Evolutionary conservation across 30 jellyfish, hydroid and myxozoan genomes (phyloP).

Genomic region (Aurelia sp.): DNA sequence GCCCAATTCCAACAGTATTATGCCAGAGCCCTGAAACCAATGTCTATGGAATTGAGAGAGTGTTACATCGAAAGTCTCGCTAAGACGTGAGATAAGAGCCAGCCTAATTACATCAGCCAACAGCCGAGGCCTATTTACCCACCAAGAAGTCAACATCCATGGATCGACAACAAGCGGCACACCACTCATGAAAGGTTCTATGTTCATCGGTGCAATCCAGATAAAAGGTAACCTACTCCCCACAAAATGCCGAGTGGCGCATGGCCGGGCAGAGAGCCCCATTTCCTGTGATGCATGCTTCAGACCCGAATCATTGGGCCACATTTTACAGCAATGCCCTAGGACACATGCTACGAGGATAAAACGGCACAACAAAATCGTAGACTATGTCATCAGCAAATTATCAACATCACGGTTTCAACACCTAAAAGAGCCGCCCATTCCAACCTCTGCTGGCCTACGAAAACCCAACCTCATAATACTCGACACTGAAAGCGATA

Average conservation of each 20-base stretch:
- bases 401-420: not conserved
- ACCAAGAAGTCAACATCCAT: too few species aligned
- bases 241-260: not conserved
- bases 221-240: not conserved
- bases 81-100: too few species aligned
- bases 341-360: not conserved
- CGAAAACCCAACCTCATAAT: not conserved
- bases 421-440: not conserved
- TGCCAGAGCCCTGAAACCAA: too few species aligned
- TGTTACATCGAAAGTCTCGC: too few species aligned
- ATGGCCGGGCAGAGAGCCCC: not conserved
- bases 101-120: too few species aligned
- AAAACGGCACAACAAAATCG: not conserved
- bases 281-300: not conserved
- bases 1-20: too few species aligned
- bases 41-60: too few species aligned
- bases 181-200: too few species aligned
- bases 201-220: too few species aligned
- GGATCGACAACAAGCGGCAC: too few species aligned
- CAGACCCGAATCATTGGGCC: slow-evolving; percentile 2
- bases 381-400: not conserved
- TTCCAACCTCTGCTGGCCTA: not conserved
- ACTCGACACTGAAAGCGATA: not conserved
- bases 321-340: slow-evolving; percentile 13
- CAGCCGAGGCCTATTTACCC: too few species aligned